Evolutionary conservation across 2,888 invertebrate genomes (phyloP).

Genomic region (Nemotelus pantherinus): DNA sequence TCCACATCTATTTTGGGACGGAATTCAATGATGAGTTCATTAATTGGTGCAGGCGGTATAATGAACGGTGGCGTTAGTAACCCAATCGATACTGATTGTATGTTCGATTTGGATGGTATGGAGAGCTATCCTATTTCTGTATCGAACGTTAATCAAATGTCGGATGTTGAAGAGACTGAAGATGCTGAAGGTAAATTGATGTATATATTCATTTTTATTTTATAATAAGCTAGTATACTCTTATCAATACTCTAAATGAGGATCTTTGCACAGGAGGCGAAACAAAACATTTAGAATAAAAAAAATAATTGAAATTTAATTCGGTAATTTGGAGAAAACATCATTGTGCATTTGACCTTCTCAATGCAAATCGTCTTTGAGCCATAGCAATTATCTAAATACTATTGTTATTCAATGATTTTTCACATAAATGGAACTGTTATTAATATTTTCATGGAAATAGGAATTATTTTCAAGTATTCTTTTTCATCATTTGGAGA

Average conservation of each 20-base stretch:
- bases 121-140: constrained; percentile 52
- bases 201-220: not conserved
- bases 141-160: constrained; percentile 58
- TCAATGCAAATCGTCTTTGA: too few species aligned
- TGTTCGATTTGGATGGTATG: constrained; percentile 80
- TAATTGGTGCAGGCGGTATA: constrained; percentile 44
- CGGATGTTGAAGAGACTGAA: constrained; percentile 77
- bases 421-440: too few species aligned
- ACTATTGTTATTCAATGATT: too few species aligned
- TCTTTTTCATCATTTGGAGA: too few species aligned
- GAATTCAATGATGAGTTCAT: constrained; percentile 26
- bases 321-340: too few species aligned
- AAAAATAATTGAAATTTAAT: too few species aligned
- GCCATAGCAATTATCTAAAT: too few species aligned
- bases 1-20: constrained; percentile 6
- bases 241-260: not conserved
- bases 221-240: constrained; percentile 19
- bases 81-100: constrained; percentile 72
- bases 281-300: too few species aligned
- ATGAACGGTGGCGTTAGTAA: constrained; percentile 41
- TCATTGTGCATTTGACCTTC: too few species aligned
- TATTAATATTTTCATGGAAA: too few species aligned
- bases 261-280: not conserved
- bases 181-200: constrained; percentile 77
- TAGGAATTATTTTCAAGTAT: too few species aligned